Evolutionary conservation across 1,140 invertebrate species (phyloP).

Genomic region (Brachystomella parvula): DNA sequence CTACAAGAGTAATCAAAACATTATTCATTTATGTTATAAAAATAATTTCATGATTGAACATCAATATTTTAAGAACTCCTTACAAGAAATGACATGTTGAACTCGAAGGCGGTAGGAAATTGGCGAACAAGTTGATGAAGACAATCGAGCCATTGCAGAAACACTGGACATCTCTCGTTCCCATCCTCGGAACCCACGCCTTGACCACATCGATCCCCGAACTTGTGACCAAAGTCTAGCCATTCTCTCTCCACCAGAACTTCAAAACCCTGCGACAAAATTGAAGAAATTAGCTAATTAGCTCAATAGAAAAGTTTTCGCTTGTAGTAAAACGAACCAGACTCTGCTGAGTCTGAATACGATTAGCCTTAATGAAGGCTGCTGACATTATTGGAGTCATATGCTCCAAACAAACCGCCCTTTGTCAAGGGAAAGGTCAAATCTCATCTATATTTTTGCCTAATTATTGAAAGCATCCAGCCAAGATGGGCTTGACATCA

Average conservation of each 20-base stretch:
- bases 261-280: constrained; percentile 68
- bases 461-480: too few relatives aligned
- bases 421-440: too few relatives aligned
- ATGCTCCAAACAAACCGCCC: too few relatives aligned
- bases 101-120: constrained; percentile 90
- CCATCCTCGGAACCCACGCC: constrained; percentile 69
- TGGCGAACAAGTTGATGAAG: constrained; percentile 84
- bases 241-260: constrained; percentile 87
- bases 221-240: constrained; percentile 95
- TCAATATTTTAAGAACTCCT: constrained; percentile 40
- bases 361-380: too few relatives aligned
- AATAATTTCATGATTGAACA: neutral
- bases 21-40: constrained; percentile 16
- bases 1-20: constrained; percentile 47
- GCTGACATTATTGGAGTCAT: too few relatives aligned
- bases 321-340: too few relatives aligned
- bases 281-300: constrained; percentile 23
- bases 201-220: constrained; percentile 87
- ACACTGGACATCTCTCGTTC: constrained; percentile 91
- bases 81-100: constrained; percentile 81
- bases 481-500: too few relatives aligned
- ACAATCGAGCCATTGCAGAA: constrained; percentile 95
- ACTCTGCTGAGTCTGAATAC: too few relatives aligned
- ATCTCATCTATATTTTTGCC: too few relatives aligned
- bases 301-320: too few relatives aligned